Conservation (phyloP, 2,888 invertebrate genomes). For the Pilophorus perplexus region DNA sequence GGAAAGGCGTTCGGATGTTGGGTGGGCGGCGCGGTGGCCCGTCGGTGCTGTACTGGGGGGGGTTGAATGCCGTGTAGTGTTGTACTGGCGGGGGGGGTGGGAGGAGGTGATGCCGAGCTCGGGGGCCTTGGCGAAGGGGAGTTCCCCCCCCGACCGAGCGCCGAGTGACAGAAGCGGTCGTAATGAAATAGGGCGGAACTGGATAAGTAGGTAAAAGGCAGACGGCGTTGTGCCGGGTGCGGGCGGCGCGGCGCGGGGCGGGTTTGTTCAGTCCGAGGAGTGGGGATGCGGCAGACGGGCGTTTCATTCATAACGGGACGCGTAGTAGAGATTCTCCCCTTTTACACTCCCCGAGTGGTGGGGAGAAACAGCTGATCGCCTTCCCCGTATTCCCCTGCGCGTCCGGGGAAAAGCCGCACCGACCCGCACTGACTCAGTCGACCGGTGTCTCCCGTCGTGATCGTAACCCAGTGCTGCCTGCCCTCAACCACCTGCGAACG, state of each 20-base stretch:
- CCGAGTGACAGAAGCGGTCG: conserved; percentile 26
- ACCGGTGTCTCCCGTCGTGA: conserved; percentile 12
- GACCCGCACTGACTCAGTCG: conserved; percentile 31
- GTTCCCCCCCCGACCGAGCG: neutral
- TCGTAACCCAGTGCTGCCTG: neutral
- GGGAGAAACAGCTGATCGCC: conserved; percentile 29
- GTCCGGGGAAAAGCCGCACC: conserved; percentile 36
- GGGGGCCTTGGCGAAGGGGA: neutral
- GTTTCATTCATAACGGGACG: conserved; percentile 41
- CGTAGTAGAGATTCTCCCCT: conserved; percentile 29
- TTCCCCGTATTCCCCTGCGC: too few relatives aligned
- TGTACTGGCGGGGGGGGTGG: neutral
- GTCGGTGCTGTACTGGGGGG: neutral
- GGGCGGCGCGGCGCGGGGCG: neutral
- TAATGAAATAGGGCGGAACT: conserved; percentile 38
- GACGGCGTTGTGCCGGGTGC: conserved; percentile 20
- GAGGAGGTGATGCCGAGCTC: neutral
- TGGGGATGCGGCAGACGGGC: conserved; percentile 29
- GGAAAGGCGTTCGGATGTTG: neutral
- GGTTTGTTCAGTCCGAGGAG: neutral
- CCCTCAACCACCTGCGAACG: neutral
- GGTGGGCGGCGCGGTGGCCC: too few relatives aligned
- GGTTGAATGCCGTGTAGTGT: neutral
- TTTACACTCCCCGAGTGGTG: conserved; percentile 24
- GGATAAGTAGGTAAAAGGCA: conserved; percentile 37